Base-by-base conservation (phyloP, 2,797 vertebrate genomes). In the Pelochelys cantorii region DNA sequence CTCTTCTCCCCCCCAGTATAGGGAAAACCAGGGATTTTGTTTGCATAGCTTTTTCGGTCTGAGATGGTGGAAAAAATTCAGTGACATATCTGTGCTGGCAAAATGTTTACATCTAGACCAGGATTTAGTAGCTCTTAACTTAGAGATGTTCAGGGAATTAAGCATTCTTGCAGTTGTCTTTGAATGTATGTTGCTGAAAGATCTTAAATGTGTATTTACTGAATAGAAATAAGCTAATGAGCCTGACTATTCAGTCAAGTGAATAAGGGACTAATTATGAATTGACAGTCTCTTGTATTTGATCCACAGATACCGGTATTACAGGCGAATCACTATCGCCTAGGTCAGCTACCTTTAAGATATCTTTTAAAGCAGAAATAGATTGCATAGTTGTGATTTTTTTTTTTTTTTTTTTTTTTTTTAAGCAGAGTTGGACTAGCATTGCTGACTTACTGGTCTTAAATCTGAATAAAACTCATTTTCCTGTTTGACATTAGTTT, bases 161-260 rank as follows among this genome's bases (percentile, higher is more conserved):
- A 52, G 42, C 75, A 55, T 52, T 77, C 48, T 55, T 88, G 59
- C 89, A 55, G 17, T 20, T 87, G 91, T 88, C 17, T 86, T 88
- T 83, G 53, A 54, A 29, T 88, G 27, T 84, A 27, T 9, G 2
- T 77, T 0, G 15, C 75, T 83, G n/a, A 85, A 93, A 90, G 86
- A 84, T 48, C 4, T 42, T 31, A 22, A 87, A 48, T 25, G 5
- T 79, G 25, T 8, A 79, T 48, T 81, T 86, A 52, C 13, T 71
- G 29, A 94, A 86, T 48, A 22, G 10, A 85, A 81, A 34, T 81
- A 20, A 1, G 10, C 0, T 68, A 87, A 85, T 25, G 10, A 12
- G 14, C 11, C 7, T 77, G 3, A 1, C 14, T 80, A 0, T 29
- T 62, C 15, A 65, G 7, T 29, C 74, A 48, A 52, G 11, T 48